These are phyloP conservation scores for Aspidoscelis tigris DNA, from an alignment of 2,113 vertebrate species.

Conservation along the genomic window DNA sequence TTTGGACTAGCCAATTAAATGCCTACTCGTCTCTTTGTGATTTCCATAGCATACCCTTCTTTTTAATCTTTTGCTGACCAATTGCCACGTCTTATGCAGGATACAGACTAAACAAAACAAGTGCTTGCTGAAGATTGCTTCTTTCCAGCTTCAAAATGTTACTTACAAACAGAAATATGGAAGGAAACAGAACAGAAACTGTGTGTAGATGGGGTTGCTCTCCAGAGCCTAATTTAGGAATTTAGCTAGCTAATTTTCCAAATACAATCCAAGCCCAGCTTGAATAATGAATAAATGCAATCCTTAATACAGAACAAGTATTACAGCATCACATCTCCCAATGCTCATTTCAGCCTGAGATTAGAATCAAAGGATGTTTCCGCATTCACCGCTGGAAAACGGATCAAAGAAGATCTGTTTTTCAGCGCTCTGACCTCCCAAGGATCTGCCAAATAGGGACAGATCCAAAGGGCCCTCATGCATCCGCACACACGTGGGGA, in stretches of 20 bases:
- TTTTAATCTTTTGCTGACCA: conserved; percentile 13
- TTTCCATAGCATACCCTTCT: neutral
- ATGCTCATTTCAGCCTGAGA: neutral
- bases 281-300: neutral
- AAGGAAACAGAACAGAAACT: neutral
- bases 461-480: no score
- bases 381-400: no score
- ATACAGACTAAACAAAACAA: conserved; percentile 13
- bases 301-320: neutral
- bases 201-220: neutral
- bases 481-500: no score
- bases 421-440: no score
- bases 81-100: conserved; percentile 21
- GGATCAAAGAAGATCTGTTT: no score
- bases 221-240: neutral
- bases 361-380: neutral
- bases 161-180: conserved; percentile 14
- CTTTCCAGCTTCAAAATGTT: conserved; percentile 41
- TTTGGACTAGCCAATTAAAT: conserved; percentile 39
- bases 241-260: conserved; percentile 11
- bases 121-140: neutral
- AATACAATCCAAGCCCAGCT: neutral
- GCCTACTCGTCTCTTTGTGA: neutral
- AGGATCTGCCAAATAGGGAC: no score
- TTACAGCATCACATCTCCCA: neutral